phyloP scores from a whole-genome alignment of 2,113 vertebrate species.

The Turnix velox region DNA sequence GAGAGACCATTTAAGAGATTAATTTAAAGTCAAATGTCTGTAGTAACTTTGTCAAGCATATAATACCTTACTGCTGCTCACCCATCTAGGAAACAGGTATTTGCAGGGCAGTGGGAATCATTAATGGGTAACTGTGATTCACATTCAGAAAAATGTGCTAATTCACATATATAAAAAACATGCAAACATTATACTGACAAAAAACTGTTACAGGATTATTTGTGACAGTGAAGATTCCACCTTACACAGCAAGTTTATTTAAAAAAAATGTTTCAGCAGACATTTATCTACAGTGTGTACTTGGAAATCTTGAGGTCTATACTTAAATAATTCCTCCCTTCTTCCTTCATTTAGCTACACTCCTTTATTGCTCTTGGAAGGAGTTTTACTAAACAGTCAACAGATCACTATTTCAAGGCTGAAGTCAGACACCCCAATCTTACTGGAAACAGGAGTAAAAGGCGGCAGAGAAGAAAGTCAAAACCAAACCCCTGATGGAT shows the following conservation, averaged over 20 bases:
- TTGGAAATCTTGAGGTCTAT: neutral
- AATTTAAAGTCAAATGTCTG: neutral
- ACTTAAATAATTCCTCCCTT: neutral
- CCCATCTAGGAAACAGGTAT: neutral
- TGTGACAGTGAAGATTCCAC: accelerated
- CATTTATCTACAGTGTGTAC: neutral
- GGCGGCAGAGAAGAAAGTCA: neutral
- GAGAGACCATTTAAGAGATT: neutral
- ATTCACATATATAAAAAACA: neutral
- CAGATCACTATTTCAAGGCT: neutral
- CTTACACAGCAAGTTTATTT: neutral
- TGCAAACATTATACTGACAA: neutral
- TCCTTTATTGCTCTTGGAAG: neutral
- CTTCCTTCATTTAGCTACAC: neutral
- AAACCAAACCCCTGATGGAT: neutral
- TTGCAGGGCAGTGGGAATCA: neutral
- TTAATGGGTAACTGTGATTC: neutral
- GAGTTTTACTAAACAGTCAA: neutral
- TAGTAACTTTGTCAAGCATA: neutral
- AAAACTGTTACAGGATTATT: neutral
- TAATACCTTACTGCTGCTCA: neutral
- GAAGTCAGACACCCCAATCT: neutral
- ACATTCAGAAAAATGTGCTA: neutral
- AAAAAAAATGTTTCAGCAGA: neutral
- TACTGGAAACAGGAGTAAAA: neutral